Percentiles rank a stretch among this genome's conserved stretches.
Conservation (phyloP, 2,113 vertebrate genomes). For the Dasyprocta punctata region DNA sequence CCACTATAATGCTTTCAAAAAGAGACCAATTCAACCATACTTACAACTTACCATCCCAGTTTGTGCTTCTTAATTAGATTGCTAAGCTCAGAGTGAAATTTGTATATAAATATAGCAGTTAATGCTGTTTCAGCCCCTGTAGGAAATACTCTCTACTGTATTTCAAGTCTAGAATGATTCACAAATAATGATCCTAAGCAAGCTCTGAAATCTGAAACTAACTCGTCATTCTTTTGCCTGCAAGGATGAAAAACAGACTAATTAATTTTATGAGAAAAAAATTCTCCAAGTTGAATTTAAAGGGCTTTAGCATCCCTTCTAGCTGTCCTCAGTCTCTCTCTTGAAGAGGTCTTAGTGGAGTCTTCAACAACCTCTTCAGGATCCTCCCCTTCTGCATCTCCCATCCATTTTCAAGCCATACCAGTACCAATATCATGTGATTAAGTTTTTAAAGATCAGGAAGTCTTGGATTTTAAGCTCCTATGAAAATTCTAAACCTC, state of each 20-base stretch:
- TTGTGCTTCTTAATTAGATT: neutral
- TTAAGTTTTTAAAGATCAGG: neutral
- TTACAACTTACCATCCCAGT: neutral
- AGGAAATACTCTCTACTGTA: neutral
- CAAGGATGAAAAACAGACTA: neutral
- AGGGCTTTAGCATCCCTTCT: neutral
- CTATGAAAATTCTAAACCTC: neutral
- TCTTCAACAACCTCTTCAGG: neutral
- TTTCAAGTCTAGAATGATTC: neutral
- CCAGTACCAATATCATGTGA: neutral
- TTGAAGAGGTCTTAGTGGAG: neutral
- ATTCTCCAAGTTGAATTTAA: neutral
- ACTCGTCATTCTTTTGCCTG: neutral
- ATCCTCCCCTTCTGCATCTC: neutral
- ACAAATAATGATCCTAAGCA: neutral
- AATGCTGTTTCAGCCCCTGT: neutral
- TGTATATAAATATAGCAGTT: neutral
- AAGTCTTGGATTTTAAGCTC: neutral
- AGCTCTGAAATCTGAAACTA: neutral
- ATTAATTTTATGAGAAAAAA: neutral
- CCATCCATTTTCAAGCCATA: neutral
- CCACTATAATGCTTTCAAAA: neutral
- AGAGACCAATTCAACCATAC: neutral
- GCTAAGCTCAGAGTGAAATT: neutral
- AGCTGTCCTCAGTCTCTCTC: neutral